Conservation (phyloP, 2,113 vertebrate genomes). For the Edolisoma coerulescens region DNA sequence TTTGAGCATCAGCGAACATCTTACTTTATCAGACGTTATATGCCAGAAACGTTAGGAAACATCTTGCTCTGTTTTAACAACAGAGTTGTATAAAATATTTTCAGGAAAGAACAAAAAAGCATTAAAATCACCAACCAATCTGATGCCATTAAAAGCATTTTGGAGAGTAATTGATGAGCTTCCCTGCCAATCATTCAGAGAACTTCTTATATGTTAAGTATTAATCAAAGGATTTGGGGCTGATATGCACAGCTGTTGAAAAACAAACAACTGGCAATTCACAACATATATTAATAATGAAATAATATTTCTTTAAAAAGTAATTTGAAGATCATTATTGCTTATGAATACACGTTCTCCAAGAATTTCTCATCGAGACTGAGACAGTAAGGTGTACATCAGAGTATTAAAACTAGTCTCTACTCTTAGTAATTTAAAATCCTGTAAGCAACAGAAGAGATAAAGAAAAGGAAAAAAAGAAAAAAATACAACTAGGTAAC, state of each 20-base stretch:
- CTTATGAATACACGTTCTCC: background rate
- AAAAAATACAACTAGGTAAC: background rate
- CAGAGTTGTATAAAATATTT: background rate
- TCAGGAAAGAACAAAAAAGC: background rate
- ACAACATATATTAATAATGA: background rate
- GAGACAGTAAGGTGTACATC: background rate
- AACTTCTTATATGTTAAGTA: background rate
- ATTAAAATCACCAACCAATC: background rate
- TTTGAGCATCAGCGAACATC: background rate
- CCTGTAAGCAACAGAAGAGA: background rate
- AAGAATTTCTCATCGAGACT: background rate
- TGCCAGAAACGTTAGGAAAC: background rate
- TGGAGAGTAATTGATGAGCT: background rate
- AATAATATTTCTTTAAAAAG: background rate
- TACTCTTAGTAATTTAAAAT: background rate
- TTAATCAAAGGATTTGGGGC: background rate
- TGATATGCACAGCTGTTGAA: background rate
- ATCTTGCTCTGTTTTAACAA: background rate
- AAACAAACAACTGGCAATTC: background rate
- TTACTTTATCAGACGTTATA: background rate
- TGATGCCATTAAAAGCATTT: conserved; percentile 11
- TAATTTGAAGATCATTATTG: background rate
- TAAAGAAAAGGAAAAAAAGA: background rate
- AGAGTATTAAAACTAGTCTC: background rate
- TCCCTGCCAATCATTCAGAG: background rate